phyloP scores from a whole-genome alignment of 2,888 invertebrate genomes.

The Megamerina dolium region DNA sequence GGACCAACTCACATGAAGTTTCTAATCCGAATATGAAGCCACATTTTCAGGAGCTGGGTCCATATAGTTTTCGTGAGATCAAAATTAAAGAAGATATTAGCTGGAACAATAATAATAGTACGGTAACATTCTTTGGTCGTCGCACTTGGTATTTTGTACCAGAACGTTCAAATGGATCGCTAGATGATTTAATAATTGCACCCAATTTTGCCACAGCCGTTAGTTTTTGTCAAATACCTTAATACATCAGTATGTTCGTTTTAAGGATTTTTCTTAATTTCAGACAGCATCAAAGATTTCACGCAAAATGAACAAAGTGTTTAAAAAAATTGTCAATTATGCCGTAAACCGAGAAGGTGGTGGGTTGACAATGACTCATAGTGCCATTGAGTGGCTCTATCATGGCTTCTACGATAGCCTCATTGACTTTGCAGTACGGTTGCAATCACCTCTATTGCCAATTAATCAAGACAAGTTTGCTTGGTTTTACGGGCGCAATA shows the following conservation, averaged over 20 bases:
- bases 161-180: slow-evolving; percentile 59
- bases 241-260: not conserved
- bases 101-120: slow-evolving; percentile 61
- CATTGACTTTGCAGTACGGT: slow-evolving; percentile 55
- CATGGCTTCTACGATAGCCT: slow-evolving; percentile 72
- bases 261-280: not conserved
- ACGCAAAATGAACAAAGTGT: slow-evolving; percentile 46
- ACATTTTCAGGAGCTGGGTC: slow-evolving; percentile 53
- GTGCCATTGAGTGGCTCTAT: slow-evolving; percentile 63
- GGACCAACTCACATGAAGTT: slow-evolving; percentile 63
- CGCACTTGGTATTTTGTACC: slow-evolving; percentile 67
- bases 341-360: slow-evolving; percentile 54
- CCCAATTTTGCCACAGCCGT: slow-evolving; percentile 72
- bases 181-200: slow-evolving; percentile 62
- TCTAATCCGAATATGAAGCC: slow-evolving; percentile 53
- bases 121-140: slow-evolving; percentile 68
- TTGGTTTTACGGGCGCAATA: slow-evolving; percentile 75
- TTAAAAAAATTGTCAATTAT: slow-evolving; percentile 52
- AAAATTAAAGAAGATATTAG: slow-evolving; percentile 49
- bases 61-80: slow-evolving; percentile 57
- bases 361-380: slow-evolving; percentile 54
- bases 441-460: slow-evolving; percentile 45
- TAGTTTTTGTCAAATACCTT: slow-evolving; percentile 42
- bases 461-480: slow-evolving; percentile 71
- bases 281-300: slow-evolving; percentile 60